Conservation (phyloP, 2,113 vertebrate species). For the Raphicerus campestris region DNA sequence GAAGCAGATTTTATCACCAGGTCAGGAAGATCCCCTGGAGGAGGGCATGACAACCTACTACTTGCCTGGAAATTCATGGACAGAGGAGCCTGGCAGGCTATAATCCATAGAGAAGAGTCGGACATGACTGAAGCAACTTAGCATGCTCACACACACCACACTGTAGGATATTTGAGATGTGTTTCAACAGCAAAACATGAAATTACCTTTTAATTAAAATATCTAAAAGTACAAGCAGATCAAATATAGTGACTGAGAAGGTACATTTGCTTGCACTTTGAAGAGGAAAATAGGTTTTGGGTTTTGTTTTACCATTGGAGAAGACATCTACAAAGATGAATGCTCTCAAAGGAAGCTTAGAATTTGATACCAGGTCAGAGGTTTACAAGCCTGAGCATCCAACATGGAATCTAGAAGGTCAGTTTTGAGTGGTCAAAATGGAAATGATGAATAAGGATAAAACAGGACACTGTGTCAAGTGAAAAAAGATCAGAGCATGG, state of each 20-base stretch:
- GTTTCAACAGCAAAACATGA: not conserved
- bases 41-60: not conserved
- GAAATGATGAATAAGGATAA: not conserved
- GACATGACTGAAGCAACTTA: not conserved
- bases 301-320: not conserved
- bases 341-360: not conserved
- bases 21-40: not conserved
- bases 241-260: not conserved
- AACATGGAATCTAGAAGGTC: not conserved
- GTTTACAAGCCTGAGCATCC: not conserved
- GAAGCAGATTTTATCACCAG: not conserved
- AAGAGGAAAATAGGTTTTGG: not conserved
- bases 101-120: not conserved
- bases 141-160: not conserved
- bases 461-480: not conserved
- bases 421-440: not conserved
- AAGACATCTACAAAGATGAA: not conserved
- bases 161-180: not conserved
- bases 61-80: not conserved
- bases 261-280: not conserved
- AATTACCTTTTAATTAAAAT: slow-evolving; percentile 11
- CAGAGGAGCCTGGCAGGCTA: not conserved
- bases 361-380: not conserved
- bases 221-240: not conserved
- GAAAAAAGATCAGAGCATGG: not conserved